Evolutionary conservation across 2,113 vertebrate genomes (phyloP).

Genomic region (Scomber scombrus): DNA sequence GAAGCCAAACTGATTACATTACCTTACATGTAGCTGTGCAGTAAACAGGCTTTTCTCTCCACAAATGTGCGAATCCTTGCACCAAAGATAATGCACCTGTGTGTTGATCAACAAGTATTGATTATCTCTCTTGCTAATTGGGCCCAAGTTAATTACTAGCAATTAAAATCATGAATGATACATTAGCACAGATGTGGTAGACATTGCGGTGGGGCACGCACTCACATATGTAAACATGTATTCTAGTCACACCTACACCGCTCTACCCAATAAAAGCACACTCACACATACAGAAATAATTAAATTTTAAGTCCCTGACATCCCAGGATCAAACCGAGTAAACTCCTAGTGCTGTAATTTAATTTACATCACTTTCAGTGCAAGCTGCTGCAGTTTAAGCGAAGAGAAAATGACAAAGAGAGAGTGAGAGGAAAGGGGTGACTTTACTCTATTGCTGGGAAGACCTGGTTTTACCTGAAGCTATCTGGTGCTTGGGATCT

Average conservation of each 20-base stretch:
- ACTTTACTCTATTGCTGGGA: constrained; percentile 48
- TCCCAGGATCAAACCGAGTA: constrained; percentile 15
- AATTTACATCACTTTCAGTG: constrained; percentile 41
- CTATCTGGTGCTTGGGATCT: constrained; percentile 66
- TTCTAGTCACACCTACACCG: constrained; percentile 26
- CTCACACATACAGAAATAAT: constrained; percentile 39
- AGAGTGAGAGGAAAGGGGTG: background rate
- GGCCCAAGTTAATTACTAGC: constrained; percentile 81
- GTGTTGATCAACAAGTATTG: constrained; percentile 80
- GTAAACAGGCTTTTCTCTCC: constrained; percentile 31
- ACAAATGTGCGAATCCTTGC: constrained; percentile 36
- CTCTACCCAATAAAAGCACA: constrained; percentile 37
- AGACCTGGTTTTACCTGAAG: constrained; percentile 68
- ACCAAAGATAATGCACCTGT: constrained; percentile 68
- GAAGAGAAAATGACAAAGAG: constrained; percentile 23
- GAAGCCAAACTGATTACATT: constrained; percentile 58
- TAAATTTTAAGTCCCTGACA: constrained; percentile 17
- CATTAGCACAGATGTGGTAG: constrained; percentile 68
- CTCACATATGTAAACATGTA: constrained; percentile 43
- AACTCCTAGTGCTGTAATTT: constrained; percentile 32
- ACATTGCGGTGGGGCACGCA: constrained; percentile 2
- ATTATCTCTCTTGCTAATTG: constrained; percentile 82
- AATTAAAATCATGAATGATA: constrained; percentile 84
- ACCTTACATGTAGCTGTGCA: constrained; percentile 26
- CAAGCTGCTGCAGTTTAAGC: constrained; percentile 15